Evolutionary conservation across 1,140 invertebrate species (phyloP).

Genomic region (Muscidifurax raptorellus): DNA sequence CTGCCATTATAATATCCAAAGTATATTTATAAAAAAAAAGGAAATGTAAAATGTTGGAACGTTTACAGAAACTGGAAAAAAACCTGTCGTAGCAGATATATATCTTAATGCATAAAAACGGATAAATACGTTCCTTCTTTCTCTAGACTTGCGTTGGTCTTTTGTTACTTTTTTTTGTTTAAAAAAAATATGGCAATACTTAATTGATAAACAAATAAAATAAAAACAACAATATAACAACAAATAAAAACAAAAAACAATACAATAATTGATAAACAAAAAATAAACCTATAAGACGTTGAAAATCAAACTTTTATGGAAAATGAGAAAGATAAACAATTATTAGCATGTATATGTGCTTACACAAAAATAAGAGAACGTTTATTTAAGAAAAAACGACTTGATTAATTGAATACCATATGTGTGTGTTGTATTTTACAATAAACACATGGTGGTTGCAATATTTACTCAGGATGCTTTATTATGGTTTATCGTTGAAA

Average conservation of each 20-base stretch:
- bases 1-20: constrained; percentile 58
- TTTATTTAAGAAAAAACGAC: constrained; percentile 56
- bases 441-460: constrained; percentile 71
- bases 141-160: constrained; percentile 41
- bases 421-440: constrained; percentile 68
- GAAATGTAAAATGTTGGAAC: constrained; percentile 26
- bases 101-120: constrained; percentile 38
- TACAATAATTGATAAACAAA: constrained; percentile 48
- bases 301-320: constrained; percentile 68
- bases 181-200: constrained; percentile 45
- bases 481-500: constrained; percentile 71
- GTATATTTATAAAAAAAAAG: constrained; percentile 61
- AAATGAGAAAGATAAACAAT: constrained; percentile 52
- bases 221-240: too few species aligned
- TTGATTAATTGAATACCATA: constrained; percentile 58
- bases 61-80: constrained; percentile 39
- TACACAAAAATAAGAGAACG: constrained; percentile 54
- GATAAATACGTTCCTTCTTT: constrained; percentile 51
- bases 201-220: constrained; percentile 48
- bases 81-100: constrained; percentile 29
- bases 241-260: constrained; percentile 49
- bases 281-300: constrained; percentile 60
- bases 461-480: constrained; percentile 76
- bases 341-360: constrained; percentile 49
- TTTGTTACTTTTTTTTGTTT: constrained; percentile 38